Evolutionary conservation across 2,797 vertebrate species (phyloP), one percentile per base, ranked within the genome.

Genomic region (Alexandromys oeconomus): DNA sequence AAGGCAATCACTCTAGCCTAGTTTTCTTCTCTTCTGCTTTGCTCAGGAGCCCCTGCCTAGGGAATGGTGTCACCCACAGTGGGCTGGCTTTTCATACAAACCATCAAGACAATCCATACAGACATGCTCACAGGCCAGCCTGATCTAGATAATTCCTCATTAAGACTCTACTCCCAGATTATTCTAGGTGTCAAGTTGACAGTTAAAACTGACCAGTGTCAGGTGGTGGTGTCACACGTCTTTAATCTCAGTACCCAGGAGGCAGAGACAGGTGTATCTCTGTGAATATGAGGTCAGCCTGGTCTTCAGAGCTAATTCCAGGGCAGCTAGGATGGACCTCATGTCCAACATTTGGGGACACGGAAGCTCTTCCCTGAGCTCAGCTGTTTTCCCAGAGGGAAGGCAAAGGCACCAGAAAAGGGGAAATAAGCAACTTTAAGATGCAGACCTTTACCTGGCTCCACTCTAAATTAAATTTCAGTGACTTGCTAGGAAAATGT

Each of bases 381-480:
- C 40, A 9, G 54, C 0, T 46, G 31, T 48, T 93, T 95, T 89
- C 77, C 65, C 78, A 79, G 90, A 65, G 73, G 73, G 54, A 82
- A 4, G 0, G 10, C 86, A 89, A 71, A 21, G n/a, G 91, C 96
- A 77, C 48, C 87, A n/a, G 11, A 31, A 29, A 80, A 43, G 89
- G 82, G 25, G 74, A 91, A 95, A 92, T 31, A 91, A 79, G 76
- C 10, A 3, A 2, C 25, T 96, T 96, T 79, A 54, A 95, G 97
- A 92, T 84, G 2, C 91, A 51, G 87, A 93, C 77, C 79, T 96
- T 91, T 48, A 79, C 89, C 95, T 69, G 91, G 59, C 15, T 29
- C 74, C 91, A 78, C 95, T 79, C 93, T 97, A 97, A 96, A 98
- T 97, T 97, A 97, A 98, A 97, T 87, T 94, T 78, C 96, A 97